Base-by-base conservation (phyloP, 2,888 invertebrate genomes). In the Sminthurinus aureus region DNA sequence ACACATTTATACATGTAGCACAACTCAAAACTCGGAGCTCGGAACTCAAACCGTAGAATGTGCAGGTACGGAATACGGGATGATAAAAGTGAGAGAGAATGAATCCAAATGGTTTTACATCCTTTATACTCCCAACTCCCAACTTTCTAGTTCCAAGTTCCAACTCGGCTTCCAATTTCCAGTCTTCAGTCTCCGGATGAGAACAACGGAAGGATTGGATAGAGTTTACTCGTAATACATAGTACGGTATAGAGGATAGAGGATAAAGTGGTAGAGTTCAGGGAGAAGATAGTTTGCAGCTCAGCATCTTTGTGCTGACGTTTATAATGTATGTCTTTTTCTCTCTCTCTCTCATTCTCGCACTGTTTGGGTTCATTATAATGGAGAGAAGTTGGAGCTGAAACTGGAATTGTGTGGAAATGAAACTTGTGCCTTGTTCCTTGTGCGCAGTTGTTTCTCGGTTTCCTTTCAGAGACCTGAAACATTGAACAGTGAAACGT, bases 391-490 rank as follows among this genome's bases (percentile, higher is more conserved):
- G 24, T 83, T 74, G 83, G 52, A 83, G 12, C 52, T 83, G 79
- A 80, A 69, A 83, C 76, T 24, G 58, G n/a, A 73, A 71, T 38
- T 38, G 38, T 38, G 6, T 38, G 38, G 38, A 38, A 38, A 38
- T 38, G 38, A 38, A 38, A 38, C 38, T 38, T 38, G 38, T 38
- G 38, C 38, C 71, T 82, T 38, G 38, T 38, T 1, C 38, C 71
- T 82, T 82, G 80, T 83, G 80, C 80, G 81, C 81, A 83, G 83
- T 83, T 83, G 83, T 83, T 83, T 83, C 77, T 73, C 69, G 38
- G 69, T 76, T 67, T 52, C 26, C 8, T 13, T 24, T 71, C 26
- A 13, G 13, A 22, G 11, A 22, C 69, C 18, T 58, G 58, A 18
- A 73, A 73, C 73, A 26, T 0, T 22, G 73, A 24, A 38, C 73